phyloP scores from a whole-genome alignment of 2,113 vertebrate genomes.

The Phalacrocorax carbo region DNA sequence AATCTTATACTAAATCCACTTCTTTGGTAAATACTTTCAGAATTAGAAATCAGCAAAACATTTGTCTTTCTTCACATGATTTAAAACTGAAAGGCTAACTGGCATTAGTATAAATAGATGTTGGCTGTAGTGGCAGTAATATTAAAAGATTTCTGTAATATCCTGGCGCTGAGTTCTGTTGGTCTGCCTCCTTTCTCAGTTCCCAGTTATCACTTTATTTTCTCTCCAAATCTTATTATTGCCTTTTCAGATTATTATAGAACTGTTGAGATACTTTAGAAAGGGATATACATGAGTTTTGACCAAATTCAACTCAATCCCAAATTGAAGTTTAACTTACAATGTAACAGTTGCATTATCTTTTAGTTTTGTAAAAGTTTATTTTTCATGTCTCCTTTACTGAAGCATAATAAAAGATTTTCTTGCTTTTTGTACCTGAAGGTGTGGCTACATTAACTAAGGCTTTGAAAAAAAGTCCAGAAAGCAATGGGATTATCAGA shows the following conservation, averaged over 20 bases:
- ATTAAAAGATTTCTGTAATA: background rate
- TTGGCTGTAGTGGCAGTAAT: fast-evolving
- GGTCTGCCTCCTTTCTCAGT: background rate
- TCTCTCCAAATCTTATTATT: background rate
- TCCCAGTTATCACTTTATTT: background rate
- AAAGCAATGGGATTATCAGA: background rate
- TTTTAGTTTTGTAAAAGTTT: background rate
- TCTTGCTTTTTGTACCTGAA: background rate
- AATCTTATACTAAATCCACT: background rate
- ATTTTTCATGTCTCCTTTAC: background rate
- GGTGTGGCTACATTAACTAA: background rate
- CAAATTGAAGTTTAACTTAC: background rate
- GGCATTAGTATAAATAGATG: background rate
- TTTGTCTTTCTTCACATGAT: background rate
- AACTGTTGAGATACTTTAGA: background rate
- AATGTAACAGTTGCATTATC: background rate
- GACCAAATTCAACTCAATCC: background rate
- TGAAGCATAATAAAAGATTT: background rate
- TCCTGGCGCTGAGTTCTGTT: background rate
- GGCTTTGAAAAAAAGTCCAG: background rate
- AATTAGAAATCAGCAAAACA: background rate
- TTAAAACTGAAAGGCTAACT: background rate
- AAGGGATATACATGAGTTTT: background rate
- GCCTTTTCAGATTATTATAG: background rate
- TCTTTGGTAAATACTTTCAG: background rate